phyloP scores from a whole-genome alignment of 2,888 invertebrate genomes.

The Eupsilia transversa region DNA sequence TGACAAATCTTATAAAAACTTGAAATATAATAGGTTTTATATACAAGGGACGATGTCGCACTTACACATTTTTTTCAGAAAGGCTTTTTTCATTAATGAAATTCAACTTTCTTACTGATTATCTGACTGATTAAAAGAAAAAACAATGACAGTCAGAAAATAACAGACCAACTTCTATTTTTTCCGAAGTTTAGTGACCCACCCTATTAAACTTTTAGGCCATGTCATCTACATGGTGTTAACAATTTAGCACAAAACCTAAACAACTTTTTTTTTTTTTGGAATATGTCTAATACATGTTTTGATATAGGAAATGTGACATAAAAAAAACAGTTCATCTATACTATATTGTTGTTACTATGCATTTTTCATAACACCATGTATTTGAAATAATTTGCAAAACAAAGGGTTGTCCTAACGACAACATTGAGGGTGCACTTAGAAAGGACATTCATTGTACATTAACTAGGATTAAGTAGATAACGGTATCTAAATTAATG shows the following conservation, averaged over 20 bases:
- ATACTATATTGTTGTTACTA: too few relatives aligned
- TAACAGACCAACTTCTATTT: conserved; percentile 1
- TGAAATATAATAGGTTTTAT: not conserved
- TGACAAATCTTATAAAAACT: conserved; percentile 5
- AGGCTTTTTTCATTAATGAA: not conserved
- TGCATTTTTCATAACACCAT: conserved; percentile 34
- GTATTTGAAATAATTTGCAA: conserved; percentile 17
- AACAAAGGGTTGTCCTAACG: conserved; percentile 25
- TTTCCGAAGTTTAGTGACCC: conserved; percentile 38
- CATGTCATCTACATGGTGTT: conserved; percentile 47
- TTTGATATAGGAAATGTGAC: not conserved
- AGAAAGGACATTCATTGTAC: conserved; percentile 41
- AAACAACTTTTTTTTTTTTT: not conserved
- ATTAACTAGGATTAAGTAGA: conserved; percentile 39
- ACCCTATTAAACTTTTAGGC: conserved; percentile 18
- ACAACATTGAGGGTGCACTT: conserved; percentile 41
- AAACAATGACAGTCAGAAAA: not conserved
- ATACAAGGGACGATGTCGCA: not conserved
- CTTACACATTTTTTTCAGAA: not conserved
- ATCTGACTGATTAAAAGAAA: not conserved
- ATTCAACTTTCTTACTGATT: not conserved
- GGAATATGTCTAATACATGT: not conserved
- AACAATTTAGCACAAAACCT: conserved; percentile 1
- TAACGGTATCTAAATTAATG: conserved; percentile 58
- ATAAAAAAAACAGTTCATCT: too few relatives aligned